phyloP scores from a whole-genome alignment of 2,797 vertebrate species.

The Anguilla marmorata region DNA sequence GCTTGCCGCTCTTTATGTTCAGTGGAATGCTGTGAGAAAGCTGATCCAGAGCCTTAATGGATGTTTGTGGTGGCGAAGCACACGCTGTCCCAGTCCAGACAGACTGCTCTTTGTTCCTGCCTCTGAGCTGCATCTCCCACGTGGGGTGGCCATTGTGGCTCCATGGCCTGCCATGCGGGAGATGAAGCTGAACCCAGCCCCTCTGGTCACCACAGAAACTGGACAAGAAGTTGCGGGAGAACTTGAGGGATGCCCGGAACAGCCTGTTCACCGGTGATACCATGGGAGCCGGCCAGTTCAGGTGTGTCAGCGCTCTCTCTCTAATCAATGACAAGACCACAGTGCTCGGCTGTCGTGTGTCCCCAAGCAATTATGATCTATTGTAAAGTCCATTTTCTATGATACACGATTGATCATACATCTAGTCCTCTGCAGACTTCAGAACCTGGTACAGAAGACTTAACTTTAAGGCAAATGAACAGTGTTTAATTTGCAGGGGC shows the following conservation, averaged over 20 bases:
- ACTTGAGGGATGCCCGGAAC: slow-evolving; percentile 95
- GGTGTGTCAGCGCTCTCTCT: slow-evolving; percentile 63
- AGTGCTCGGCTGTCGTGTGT: too few species aligned
- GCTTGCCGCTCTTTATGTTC: slow-evolving; percentile 5
- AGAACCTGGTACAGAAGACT: not conserved
- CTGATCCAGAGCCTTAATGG: slow-evolving; percentile 27
- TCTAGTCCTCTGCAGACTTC: not conserved
- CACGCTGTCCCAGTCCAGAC: slow-evolving; percentile 13
- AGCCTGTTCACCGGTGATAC: slow-evolving; percentile 95
- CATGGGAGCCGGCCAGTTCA: slow-evolving; percentile 91
- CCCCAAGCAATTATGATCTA: not conserved
- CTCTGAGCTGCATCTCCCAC: not conserved
- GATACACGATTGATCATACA: not conserved
- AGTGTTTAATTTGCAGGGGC: not conserved
- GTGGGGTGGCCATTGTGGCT: slow-evolving; percentile 11
- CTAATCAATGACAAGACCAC: not conserved
- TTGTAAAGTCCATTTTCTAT: not conserved
- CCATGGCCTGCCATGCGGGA: not conserved
- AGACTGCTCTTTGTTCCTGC: slow-evolving; percentile 33
- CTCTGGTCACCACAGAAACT: slow-evolving; percentile 78
- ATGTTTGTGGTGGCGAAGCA: slow-evolving; percentile 31
- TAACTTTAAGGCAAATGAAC: not conserved
- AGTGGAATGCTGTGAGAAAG: slow-evolving; percentile 17
- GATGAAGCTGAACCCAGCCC: slow-evolving; percentile 18
- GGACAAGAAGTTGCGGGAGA: slow-evolving; percentile 97